Base-by-base conservation (phyloP, 2,888 invertebrate species). In the Pollenia labialis region DNA sequence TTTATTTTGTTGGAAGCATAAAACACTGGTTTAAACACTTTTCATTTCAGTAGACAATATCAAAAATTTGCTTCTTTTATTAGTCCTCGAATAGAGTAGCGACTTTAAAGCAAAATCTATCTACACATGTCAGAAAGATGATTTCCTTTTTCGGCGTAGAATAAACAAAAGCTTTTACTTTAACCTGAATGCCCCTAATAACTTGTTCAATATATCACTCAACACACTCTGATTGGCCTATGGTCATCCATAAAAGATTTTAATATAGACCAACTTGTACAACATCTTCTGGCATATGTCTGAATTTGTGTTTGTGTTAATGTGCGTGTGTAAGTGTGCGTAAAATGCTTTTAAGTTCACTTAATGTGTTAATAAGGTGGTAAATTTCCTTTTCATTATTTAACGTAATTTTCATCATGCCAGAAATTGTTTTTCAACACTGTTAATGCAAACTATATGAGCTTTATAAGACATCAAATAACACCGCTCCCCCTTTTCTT, bases 351-450 rank as follows among this genome's bases (percentile, higher is more conserved):
- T 84, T 74, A 79, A 79, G 74, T 79, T 84, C 84, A 74, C 52
- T 79, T 74, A 84, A 84, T 74, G 68, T 60, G 74, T 84, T 84
- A 84, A 84, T 84, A 79, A 84, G 84, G 79, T 84, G 84, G 79
- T 80, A 68, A 84, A 80, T 74, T 79, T 84, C 64, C 77, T 74
- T 79, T 84, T 79, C 72, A 84, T 84, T 84, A 79, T 79, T 84
- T 60, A 79, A 79, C 23, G 44, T 40, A 60, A 79, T 79, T 84
- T 74, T 46, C 74, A 54, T 79, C 60, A 60, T 60, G 75, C 12
- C 72, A 66, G 58, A 46, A 72, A 42, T 54, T 71, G 52, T 84
- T 46, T 72, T 46, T 58, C 58, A 12, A 32, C 71, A 62, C 52
- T 16, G 44, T 74, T 48, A 81, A 81, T 64, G 81, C 40, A 54